Evolutionary conservation across 2,113 vertebrate genomes (phyloP), one percentile per base, ranked within the genome.

Genomic region (Protomyctophum bolini): DNA sequence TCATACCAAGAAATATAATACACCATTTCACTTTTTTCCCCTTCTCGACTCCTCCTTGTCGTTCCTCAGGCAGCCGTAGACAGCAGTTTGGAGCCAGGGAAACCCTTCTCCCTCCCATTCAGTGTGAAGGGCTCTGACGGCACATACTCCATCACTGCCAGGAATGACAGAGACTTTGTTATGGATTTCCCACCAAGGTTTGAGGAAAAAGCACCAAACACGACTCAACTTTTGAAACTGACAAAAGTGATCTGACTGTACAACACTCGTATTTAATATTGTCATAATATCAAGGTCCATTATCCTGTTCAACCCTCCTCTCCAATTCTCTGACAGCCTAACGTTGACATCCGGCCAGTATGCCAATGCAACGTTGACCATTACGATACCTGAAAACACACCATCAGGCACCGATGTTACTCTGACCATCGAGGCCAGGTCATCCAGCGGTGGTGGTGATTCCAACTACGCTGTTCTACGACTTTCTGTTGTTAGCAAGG

Each of bases 381-480:
- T 93, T 21, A 85, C 41, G 0, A 58, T 87, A 52, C 86, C 89
- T 59, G 58, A 28, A 49, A 6, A 10, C 71, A 89, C 80, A 0
- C 1, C 58, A 3, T 77, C 92, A n/a, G 92, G 92, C 65, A 92
- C 86, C 7, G 92, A 92, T 10, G 64, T 90, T 60, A 93, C 90
- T 10, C 59, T 93, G 72, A 92, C 89, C 6, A 65, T 93, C 29
- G 87, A 90, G 7, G 86, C 76, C 33, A 89, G 80, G 66, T 86
- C 84, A 0, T 12, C 80, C 0, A 65, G 9, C 15, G 78, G 66
- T n/a, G 21, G 21, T 0, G 47, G 0, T 0, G 86, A 93, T 55
- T 85, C 89, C 57, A 93, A 93, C 65, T 93, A 89, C 1, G 72
- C 29, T 0, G 82, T 93, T 50, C 70, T 92, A 58, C 88, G 86